Percentiles rank a stretch among this genome's conserved stretches.
These are phyloP conservation scores for Euzophera pinguis DNA, from an alignment of 2,888 invertebrate genomes.

Conservation along the genomic window DNA sequence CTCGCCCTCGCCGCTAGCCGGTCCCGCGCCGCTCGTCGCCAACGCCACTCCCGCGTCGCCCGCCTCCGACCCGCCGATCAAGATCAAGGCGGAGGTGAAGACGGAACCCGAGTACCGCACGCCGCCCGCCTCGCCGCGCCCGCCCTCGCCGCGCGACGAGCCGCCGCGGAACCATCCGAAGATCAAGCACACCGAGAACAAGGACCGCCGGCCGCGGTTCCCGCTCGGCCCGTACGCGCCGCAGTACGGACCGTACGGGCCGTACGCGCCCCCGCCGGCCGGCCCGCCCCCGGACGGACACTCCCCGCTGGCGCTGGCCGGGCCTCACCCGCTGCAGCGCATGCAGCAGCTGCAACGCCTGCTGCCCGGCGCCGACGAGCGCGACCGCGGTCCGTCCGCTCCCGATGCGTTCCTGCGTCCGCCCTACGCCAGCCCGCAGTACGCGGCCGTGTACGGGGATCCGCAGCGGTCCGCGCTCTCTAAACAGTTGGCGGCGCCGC, in stretches of 20 bases:
- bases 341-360: slow-evolving; percentile 26
- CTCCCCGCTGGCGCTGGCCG: slow-evolving; percentile 18
- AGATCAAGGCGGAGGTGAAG: slow-evolving; percentile 71
- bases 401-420: slow-evolving; percentile 12
- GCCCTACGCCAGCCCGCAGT: slow-evolving; percentile 19
- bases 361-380: slow-evolving; percentile 19
- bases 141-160: slow-evolving; percentile 42
- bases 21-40: slow-evolving; percentile 16
- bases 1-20: slow-evolving; percentile 8
- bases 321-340: slow-evolving; percentile 22
- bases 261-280: slow-evolving; percentile 50
- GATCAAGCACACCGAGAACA: slow-evolving; percentile 70
- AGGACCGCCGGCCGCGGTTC: slow-evolving; percentile 60
- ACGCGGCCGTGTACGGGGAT: slow-evolving; percentile 23
- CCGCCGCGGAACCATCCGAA: slow-evolving; percentile 60
- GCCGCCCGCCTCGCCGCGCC: slow-evolving; percentile 43
- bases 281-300: slow-evolving; percentile 49
- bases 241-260: slow-evolving; percentile 67
- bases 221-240: slow-evolving; percentile 75
- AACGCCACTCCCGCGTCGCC: slow-evolving; percentile 18
- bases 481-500: slow-evolving; percentile 29
- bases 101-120: slow-evolving; percentile 68
- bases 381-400: background rate
- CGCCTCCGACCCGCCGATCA: slow-evolving; percentile 41
- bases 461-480: slow-evolving; percentile 38